Evolutionary conservation across 2,113 vertebrate genomes (phyloP), one percentile per base, ranked within the genome.

Genomic region (Pongo abelii): DNA sequence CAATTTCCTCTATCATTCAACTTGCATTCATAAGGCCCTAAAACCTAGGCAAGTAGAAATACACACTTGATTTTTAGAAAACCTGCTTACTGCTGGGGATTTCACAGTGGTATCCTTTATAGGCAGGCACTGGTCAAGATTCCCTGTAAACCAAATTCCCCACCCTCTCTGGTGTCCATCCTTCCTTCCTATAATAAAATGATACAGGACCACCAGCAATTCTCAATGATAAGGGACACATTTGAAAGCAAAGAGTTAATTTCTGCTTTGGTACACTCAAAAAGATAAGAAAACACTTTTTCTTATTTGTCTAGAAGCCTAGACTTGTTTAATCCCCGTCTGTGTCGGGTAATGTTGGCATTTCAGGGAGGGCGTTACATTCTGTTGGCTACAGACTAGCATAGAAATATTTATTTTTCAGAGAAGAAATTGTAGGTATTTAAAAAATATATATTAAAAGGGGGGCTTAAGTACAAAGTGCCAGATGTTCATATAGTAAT

Each of bases 361-460:
- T 93, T 97, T 75, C 43, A 84, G 84, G 30, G 79, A 96, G 11
- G 61, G 78, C 64, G 64, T 35, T 95, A 88, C 17, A 87, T 79
- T 97, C 80, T 94, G 69, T 84, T 89, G 30, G 64, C 40, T 95
- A 52, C 84, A 88, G 17, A 94, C 64, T 40, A 61, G 43, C 48
- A 67, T 7, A 40, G 84, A 81, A 89, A 97, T 91, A 86, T 91
- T 43, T 55, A 30, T 95, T 97, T 87, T 95, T 79, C 85, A 89
- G 83, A 90, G 64, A 55, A 98, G 88, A 81, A 97, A 97, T 74
- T 97, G 94, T 70, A 97, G 27, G 40, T 97, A 89, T 78, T 97
- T 87, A 0, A 52, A 2, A 84, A 83, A 70, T 55, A 55, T 84
- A 0, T 0, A 64, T 69, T 57, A 91, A 77, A 70, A 30, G 22